phyloP scores from a whole-genome alignment of 1,140 invertebrate species.

The Eumaeus atala region DNA sequence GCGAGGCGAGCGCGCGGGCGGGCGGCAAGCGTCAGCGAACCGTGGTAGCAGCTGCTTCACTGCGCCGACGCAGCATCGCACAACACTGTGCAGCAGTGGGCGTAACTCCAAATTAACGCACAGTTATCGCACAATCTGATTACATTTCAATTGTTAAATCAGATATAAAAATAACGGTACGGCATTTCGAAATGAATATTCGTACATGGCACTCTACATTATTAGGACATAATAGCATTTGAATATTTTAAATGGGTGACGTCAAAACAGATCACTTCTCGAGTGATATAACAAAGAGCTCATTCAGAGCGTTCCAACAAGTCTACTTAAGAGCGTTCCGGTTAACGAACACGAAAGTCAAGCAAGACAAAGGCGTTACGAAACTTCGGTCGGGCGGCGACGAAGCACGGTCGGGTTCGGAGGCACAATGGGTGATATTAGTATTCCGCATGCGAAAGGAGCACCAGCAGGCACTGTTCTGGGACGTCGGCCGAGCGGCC shows the following conservation, averaged over 20 bases:
- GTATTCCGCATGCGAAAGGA: slow-evolving; percentile 44
- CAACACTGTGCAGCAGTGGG: not conserved
- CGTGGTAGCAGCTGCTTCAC: slow-evolving; percentile 58
- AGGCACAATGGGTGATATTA: slow-evolving; percentile 53
- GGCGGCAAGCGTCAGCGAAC: slow-evolving; percentile 53
- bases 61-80: slow-evolving; percentile 33
- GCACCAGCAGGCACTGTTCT: slow-evolving; percentile 45
- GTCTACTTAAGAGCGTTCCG: slow-evolving; percentile 42
- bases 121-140: not conserved
- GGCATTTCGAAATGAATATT: not conserved
- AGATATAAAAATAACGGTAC: slow-evolving; percentile 7
- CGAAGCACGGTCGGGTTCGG: slow-evolving; percentile 32
- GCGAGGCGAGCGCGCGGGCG: slow-evolving; percentile 42
- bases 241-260: not conserved
- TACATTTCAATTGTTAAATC: not conserved
- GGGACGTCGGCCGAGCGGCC: slow-evolving; percentile 56
- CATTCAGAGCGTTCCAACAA: slow-evolving; percentile 12
- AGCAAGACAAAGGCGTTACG: slow-evolving; percentile 59
- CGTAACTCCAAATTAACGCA: not conserved
- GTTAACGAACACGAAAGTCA: slow-evolving; percentile 54
- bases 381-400: slow-evolving; percentile 53
- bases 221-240: not conserved
- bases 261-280: slow-evolving; percentile 8
- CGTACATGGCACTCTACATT: not conserved
- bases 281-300: slow-evolving; percentile 16